Evolutionary conservation across 1,140 invertebrate species (phyloP).

Genomic region (Phymorhynchus buccinoides): DNA sequence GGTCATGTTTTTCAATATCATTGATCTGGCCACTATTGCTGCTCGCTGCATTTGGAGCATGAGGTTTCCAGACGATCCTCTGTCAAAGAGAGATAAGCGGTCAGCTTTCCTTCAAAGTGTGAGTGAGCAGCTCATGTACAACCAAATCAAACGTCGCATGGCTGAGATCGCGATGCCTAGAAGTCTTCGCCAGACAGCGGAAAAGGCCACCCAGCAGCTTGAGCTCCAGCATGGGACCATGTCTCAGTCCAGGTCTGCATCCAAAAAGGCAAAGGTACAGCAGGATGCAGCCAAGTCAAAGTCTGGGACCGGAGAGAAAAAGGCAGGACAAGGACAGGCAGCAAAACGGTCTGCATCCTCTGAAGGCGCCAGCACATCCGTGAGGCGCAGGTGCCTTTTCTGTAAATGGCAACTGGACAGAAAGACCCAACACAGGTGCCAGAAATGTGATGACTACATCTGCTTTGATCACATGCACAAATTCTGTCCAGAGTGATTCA

Average conservation of each 20-base stretch:
- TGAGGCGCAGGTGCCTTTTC: background rate
- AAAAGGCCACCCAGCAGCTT: background rate
- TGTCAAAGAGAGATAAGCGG: background rate
- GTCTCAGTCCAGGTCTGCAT: background rate
- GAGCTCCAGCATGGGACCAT: background rate
- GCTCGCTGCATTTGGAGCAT: slow-evolving; percentile 36
- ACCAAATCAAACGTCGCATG: slow-evolving; percentile 5
- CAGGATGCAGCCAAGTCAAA: no score
- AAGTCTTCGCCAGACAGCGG: background rate
- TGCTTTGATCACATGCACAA: background rate
- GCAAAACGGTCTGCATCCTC: background rate
- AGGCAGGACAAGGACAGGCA: background rate
- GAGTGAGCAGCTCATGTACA: background rate
- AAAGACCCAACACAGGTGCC: background rate
- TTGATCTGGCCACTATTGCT: slow-evolving; percentile 48
- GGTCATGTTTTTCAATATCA: slow-evolving; percentile 50
- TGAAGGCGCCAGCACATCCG: background rate
- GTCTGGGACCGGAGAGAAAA: background rate
- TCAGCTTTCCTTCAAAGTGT: background rate
- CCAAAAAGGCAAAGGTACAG: slow-evolving; percentile 1
- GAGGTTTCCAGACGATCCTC: background rate
- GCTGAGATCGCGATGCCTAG: background rate
- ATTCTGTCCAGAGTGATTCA: background rate
- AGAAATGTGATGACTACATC: background rate
- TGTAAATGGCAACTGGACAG: background rate